Conservation (phyloP, 2,113 vertebrate species). For the Calcarius ornatus region DNA sequence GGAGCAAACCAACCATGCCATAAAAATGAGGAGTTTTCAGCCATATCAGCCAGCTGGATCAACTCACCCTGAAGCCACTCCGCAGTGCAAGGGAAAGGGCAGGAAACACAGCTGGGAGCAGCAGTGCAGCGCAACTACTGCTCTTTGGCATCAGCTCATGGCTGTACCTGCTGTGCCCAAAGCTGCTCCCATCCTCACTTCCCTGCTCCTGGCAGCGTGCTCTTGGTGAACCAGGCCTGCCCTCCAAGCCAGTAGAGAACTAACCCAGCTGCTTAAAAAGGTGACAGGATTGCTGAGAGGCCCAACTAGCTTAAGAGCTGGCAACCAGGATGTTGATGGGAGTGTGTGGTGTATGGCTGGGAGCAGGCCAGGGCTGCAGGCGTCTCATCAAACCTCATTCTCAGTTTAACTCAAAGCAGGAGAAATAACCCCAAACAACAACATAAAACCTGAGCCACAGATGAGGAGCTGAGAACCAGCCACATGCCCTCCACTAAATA, state of each 20-base stretch:
- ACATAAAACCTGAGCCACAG: not conserved
- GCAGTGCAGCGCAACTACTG: rapidly evolving
- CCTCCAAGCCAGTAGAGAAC: not conserved
- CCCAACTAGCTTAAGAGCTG: not conserved
- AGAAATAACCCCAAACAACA: not conserved
- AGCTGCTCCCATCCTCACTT: not conserved
- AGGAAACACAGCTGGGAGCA: not conserved
- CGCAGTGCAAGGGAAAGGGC: not conserved
- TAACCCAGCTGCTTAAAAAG: not conserved
- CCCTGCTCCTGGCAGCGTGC: not conserved
- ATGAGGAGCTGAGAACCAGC: not conserved
- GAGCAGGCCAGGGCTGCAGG: not conserved
- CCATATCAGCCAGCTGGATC: not conserved
- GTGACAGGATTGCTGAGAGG: not conserved
- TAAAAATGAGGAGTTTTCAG: not conserved
- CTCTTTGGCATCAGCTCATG: not conserved
- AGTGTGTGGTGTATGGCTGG: not conserved
- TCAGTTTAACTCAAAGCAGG: not conserved
- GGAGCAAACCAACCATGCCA: not conserved
- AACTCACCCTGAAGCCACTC: not conserved
- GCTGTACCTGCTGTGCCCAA: not conserved
- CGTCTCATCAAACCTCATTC: not conserved
- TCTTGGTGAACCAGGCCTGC: not conserved
- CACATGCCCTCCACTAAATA: not conserved
- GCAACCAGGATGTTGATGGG: not conserved